Conservation (phyloP, 30 jellyfish, hydroid and myxozoan genomes). For the Haliclystus octoradiatus region DNA sequence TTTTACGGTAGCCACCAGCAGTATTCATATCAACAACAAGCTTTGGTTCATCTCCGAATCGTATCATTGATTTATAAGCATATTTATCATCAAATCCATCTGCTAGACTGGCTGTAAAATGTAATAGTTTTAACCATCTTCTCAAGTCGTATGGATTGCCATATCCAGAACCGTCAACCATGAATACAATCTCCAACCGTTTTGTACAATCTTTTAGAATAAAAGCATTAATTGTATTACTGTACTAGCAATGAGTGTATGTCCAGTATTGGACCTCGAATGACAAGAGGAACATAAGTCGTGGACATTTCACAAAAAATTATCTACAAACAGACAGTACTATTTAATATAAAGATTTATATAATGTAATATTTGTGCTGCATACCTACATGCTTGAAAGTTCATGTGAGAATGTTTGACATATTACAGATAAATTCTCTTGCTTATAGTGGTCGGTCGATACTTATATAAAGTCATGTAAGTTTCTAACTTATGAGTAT, state of each 20-base stretch:
- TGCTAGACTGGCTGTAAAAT: constrained; percentile 37
- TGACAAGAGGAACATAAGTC: background rate
- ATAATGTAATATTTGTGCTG: too few species aligned
- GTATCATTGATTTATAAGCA: constrained; percentile 55
- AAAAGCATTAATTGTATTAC: background rate
- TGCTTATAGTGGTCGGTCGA: too few species aligned
- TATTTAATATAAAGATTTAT: too few species aligned
- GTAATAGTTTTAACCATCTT: constrained; percentile 75
- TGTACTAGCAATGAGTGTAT: background rate
- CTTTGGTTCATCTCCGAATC: constrained; percentile 65
- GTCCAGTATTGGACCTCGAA: background rate
- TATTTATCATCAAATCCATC: constrained; percentile 62
- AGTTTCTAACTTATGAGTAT: too few species aligned
- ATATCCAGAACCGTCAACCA: constrained; percentile 87
- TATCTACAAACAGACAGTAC: too few species aligned
- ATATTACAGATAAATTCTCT: too few species aligned
- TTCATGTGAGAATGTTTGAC: too few species aligned
- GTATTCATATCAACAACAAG: constrained; percentile 44
- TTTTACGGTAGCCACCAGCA: background rate
- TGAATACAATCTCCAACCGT: constrained; percentile 61
- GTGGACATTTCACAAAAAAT: background rate
- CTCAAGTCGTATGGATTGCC: constrained; percentile 29
- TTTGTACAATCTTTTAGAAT: constrained; percentile 74
- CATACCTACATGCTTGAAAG: too few species aligned
- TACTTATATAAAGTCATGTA: too few species aligned